phyloP scores from a whole-genome alignment of 2,797 vertebrate genomes.

The Enteromius treurensis region DNA sequence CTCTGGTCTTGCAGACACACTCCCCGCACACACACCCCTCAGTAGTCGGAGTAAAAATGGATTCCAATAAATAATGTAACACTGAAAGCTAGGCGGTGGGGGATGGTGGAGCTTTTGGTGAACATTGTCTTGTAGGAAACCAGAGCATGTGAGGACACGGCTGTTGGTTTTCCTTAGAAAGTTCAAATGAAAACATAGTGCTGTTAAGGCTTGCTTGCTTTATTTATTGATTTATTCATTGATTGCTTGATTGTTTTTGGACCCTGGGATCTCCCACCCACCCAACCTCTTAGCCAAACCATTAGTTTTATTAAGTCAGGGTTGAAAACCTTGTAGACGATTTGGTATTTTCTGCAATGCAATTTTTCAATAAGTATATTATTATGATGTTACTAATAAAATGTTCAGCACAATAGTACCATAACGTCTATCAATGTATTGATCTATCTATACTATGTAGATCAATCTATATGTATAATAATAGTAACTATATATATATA shows the following conservation, averaged over 20 bases:
- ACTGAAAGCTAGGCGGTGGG: constrained; percentile 61
- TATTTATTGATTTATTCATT: neutral
- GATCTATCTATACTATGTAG: no score
- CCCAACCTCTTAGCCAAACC: neutral
- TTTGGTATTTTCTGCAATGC: no score
- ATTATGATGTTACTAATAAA: no score
- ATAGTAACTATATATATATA: no score
- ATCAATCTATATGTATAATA: no score
- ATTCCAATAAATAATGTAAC: constrained; percentile 75
- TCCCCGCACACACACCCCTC: constrained; percentile 13
- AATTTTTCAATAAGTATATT: no score
- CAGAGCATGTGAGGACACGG: constrained; percentile 53
- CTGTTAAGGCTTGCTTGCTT: neutral
- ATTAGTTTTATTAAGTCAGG: no score
- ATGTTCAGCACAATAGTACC: no score
- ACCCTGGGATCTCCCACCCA: neutral
- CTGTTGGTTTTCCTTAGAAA: constrained; percentile 28
- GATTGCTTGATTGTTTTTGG: neutral
- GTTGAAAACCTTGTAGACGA: no score
- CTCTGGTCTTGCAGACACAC: constrained; percentile 19
- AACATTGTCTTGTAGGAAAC: constrained; percentile 49
- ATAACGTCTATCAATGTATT: no score
- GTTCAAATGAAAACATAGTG: constrained; percentile 12
- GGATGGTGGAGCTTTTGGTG: constrained; percentile 64
- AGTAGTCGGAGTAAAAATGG: constrained; percentile 51